These are phyloP conservation scores for Mesopsocus fuscifrons DNA, from an alignment of 2,888 invertebrate genomes.

Conservation along the genomic window DNA sequence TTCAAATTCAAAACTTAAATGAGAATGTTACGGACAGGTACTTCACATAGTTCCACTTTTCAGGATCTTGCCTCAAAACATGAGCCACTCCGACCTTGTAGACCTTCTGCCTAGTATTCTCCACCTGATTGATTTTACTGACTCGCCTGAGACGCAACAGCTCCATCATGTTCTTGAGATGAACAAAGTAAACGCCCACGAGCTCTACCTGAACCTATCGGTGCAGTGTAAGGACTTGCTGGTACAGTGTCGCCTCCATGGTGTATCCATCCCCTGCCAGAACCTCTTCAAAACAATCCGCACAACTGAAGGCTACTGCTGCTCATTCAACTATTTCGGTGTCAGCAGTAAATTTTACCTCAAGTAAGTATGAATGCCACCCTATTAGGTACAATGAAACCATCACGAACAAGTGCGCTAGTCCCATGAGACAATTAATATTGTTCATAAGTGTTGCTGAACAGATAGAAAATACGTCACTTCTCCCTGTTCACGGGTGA, in stretches of 20 bases:
- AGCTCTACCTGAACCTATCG: constrained; percentile 2
- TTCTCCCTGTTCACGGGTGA: too few relatives aligned
- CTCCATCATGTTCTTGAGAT: background rate
- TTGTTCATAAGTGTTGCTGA: too few relatives aligned
- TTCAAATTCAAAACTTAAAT: too few relatives aligned
- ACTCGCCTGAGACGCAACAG: background rate
- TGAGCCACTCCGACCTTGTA: background rate
- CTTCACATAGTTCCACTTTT: too few relatives aligned
- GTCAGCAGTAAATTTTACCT: constrained; percentile 21
- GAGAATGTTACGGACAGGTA: too few relatives aligned
- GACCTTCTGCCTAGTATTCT: constrained; percentile 1
- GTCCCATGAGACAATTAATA: too few relatives aligned
- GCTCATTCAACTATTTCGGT: constrained; percentile 20
- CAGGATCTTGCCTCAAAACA: too few relatives aligned
- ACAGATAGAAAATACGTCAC: too few relatives aligned
- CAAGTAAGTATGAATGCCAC: constrained; percentile 12
- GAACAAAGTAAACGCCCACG: background rate
- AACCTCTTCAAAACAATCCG: constrained; percentile 8
- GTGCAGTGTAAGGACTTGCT: constrained; percentile 9
- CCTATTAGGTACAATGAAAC: too few relatives aligned
- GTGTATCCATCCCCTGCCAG: background rate
- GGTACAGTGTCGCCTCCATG: constrained; percentile 3
- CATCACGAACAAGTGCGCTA: too few relatives aligned
- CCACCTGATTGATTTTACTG: background rate
- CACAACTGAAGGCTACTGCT: constrained; percentile 12